Evolutionary conservation across 2,888 invertebrate species (phyloP), one percentile per base, ranked within the genome.

Genomic region (Patella pellucida): DNA sequence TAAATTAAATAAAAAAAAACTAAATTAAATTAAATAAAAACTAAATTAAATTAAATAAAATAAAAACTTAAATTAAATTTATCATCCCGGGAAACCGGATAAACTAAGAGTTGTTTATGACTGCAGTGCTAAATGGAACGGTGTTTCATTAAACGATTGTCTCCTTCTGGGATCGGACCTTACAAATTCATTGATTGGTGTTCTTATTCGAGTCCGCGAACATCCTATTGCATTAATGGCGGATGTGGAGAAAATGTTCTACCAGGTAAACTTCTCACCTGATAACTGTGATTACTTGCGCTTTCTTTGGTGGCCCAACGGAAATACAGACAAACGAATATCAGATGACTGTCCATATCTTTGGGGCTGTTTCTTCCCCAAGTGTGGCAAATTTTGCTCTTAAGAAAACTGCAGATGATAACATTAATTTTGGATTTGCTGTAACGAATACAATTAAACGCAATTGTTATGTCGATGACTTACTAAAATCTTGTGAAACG

Each of bases 21-120:
- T n/a, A n/a, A n/a, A n/a, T n/a, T n/a, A n/a, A n/a, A n/a, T n/a
- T n/a, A n/a, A n/a, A n/a, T n/a, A n/a, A n/a, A n/a, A n/a, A n/a
- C n/a, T n/a, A n/a, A n/a, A n/a, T n/a, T n/a, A n/a, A n/a, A n/a
- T n/a, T n/a, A n/a, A n/a, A n/a, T n/a, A n/a, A n/a, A n/a, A n/a
- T n/a, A n/a, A n/a, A n/a, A n/a, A n/a, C n/a, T n/a, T n/a, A n/a
- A n/a, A n/a, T n/a, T n/a, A n/a, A n/a, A 76, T 76, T 19, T 76
- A 68, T 41, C 76, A 78, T 23, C 77, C 74, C 52, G 71, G 68
- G 16, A 79, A 79, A 56, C 76, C 69, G 1, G 72, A 73, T 16
- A 23, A 68, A 12, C 19, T 73, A 16, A 23, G 72, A 51, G 68
- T 69, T 16, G 73, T 76, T 7, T 73, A 72, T 73, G 76, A 76